These are phyloP conservation scores for Aphis gossypii DNA, from an alignment of 1,140 invertebrate genomes.

Conservation along the genomic window DNA sequence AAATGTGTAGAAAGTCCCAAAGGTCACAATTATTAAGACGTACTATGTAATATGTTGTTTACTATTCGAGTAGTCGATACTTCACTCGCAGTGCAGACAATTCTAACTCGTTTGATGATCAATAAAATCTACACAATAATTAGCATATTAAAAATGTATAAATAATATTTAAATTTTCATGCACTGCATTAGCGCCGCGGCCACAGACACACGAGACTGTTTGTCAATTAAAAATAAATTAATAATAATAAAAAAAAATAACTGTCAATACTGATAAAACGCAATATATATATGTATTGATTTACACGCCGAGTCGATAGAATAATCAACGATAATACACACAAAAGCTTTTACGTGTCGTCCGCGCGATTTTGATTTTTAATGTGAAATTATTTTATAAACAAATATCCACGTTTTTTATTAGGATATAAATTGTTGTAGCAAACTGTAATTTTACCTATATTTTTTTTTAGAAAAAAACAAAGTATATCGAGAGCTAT, in stretches of 20 bases:
- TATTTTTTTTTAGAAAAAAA: neutral
- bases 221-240: slow-evolving; percentile 27
- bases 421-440: neutral
- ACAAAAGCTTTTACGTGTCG: neutral
- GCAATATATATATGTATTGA: neutral
- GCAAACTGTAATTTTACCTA: neutral
- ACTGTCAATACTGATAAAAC: slow-evolving; percentile 2
- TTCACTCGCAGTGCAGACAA: neutral
- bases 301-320: neutral
- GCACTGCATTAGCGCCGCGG: neutral
- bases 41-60: neutral
- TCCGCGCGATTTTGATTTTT: neutral
- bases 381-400: neutral
- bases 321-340: neutral
- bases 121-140: slow-evolving; percentile 42
- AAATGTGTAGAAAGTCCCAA: neutral
- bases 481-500: neutral
- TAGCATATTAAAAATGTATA: slow-evolving; percentile 37
- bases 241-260: neutral
- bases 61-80: neutral
- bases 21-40: neutral
- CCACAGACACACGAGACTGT: neutral
- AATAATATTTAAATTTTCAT: slow-evolving; percentile 19
- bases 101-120: neutral
- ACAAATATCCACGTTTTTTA: neutral